These are phyloP conservation scores for Aphidius gifuensis DNA, from an alignment of 1,140 invertebrate genomes.

Conservation along the genomic window DNA sequence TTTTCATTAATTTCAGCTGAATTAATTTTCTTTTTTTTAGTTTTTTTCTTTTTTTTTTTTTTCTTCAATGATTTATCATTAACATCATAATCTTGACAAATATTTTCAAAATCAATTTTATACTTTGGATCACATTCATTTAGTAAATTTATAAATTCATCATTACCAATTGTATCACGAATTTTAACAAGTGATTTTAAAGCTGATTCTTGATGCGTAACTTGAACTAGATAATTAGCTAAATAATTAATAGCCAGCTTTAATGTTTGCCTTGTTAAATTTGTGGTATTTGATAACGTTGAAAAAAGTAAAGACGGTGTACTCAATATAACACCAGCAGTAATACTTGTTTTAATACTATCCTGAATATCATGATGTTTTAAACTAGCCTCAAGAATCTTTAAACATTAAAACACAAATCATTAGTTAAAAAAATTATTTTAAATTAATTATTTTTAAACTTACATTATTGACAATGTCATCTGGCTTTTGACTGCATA, in stretches of 20 bases:
- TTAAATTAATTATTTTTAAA: slow-evolving; percentile 6
- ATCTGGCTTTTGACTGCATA: slow-evolving; percentile 54
- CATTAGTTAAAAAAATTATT: neutral
- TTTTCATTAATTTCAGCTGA: slow-evolving; percentile 16
- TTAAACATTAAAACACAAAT: slow-evolving; percentile 43
- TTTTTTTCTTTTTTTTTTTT: slow-evolving; percentile 19
- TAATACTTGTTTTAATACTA: slow-evolving; percentile 61
- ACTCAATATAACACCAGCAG: slow-evolving; percentile 65
- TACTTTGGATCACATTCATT: slow-evolving; percentile 54
- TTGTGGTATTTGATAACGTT: slow-evolving; percentile 33
- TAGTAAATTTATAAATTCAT: slow-evolving; percentile 61
- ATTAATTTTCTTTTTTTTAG: slow-evolving; percentile 11
- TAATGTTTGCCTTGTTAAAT: slow-evolving; percentile 48
- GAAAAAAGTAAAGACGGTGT: slow-evolving; percentile 63
- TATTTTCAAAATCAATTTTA: slow-evolving; percentile 64
- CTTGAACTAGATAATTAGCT: slow-evolving; percentile 64
- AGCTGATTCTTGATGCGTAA: slow-evolving; percentile 66
- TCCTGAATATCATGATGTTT: slow-evolving; percentile 58
- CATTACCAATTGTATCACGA: slow-evolving; percentile 60
- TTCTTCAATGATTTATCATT: slow-evolving; percentile 33
- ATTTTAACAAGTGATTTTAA: slow-evolving; percentile 67
- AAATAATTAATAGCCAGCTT: slow-evolving; percentile 58
- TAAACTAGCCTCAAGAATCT: slow-evolving; percentile 65
- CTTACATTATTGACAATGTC: slow-evolving; percentile 36
- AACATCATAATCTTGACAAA: slow-evolving; percentile 66